Evolutionary conservation across 2,888 invertebrate species (phyloP).

Genomic region (Tenthredo livida): DNA sequence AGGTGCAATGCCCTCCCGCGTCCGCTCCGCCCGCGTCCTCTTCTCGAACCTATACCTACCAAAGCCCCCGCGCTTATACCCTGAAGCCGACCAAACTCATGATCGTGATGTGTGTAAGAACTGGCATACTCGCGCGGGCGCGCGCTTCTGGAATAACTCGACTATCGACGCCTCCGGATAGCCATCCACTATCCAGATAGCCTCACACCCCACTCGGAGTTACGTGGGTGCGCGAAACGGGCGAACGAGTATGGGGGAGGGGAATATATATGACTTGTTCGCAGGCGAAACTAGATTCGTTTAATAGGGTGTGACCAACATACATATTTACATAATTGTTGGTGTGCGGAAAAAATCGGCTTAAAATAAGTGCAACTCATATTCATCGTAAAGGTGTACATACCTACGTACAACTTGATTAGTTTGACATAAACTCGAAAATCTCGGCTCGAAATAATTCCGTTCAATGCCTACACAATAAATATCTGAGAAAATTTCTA

Average conservation of each 20-base stretch:
- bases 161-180: conserved; percentile 41
- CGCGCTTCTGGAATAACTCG: conserved; percentile 35
- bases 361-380: background rate
- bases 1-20: conserved; percentile 53
- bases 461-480: conserved; percentile 6
- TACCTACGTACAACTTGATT: background rate
- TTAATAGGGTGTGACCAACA: conserved; percentile 8
- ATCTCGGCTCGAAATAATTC: background rate
- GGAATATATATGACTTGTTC: background rate
- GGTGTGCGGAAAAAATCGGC: background rate
- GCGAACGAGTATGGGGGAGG: background rate
- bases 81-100: conserved; percentile 26
- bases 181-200: conserved; percentile 12
- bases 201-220: background rate
- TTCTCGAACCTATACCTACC: conserved; percentile 37
- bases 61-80: conserved; percentile 22
- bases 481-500: conserved; percentile 14
- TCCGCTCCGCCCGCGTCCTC: conserved; percentile 44
- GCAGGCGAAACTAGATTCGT: conserved; percentile 5
- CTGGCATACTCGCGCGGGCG: conserved; percentile 16
- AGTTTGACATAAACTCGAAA: background rate
- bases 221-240: conserved; percentile 33
- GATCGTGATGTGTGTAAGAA: conserved; percentile 27
- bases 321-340: background rate
- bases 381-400: background rate